phyloP scores from a whole-genome alignment of 2,888 invertebrate genomes.

The Lamproptera curius region DNA sequence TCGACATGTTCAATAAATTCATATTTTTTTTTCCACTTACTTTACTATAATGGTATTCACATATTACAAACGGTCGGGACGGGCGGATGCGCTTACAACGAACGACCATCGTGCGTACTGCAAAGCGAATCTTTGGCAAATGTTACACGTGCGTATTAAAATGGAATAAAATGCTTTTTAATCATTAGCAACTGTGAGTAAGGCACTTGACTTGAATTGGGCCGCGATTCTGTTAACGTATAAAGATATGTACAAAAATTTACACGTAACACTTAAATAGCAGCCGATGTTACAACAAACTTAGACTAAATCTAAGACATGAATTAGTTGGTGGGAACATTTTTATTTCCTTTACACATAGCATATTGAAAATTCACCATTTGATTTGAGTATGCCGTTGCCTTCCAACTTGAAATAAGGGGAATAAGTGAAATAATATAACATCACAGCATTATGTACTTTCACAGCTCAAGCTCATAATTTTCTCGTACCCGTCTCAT shows the following conservation, averaged over 20 bases:
- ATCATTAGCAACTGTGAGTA: not conserved
- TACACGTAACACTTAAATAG: slow-evolving; percentile 12
- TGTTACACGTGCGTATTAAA: not conserved
- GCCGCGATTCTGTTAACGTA: not conserved
- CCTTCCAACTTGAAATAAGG: not conserved
- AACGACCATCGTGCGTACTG: slow-evolving; percentile 6
- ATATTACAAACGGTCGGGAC: slow-evolving; percentile 44
- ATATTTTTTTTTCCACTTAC: slow-evolving; percentile 53
- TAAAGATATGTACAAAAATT: slow-evolving; percentile 16
- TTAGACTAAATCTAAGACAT: slow-evolving; percentile 13
- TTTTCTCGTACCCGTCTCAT: slow-evolving; percentile 9
- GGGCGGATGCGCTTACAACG: slow-evolving; percentile 27
- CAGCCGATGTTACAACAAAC: slow-evolving; percentile 8
- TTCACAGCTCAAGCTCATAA: slow-evolving; percentile 16
- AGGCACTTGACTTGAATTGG: slow-evolving; percentile 8
- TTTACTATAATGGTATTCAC: slow-evolving; percentile 61
- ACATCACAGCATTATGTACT: slow-evolving; percentile 18
- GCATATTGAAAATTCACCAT: not conserved
- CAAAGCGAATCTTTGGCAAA: slow-evolving; percentile 15
- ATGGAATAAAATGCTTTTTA: not conserved
- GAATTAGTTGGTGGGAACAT: not conserved
- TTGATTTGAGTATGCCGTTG: not conserved
- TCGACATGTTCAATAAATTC: slow-evolving; percentile 70
- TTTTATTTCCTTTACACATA: not conserved
- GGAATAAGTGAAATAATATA: slow-evolving; percentile 11